Percentiles rank a stretch among this genome's conserved stretches.
Conservation (phyloP, 30 jellyfish, hydroid and myxozoan genomes). For the Rhopilema esculentum region DNA sequence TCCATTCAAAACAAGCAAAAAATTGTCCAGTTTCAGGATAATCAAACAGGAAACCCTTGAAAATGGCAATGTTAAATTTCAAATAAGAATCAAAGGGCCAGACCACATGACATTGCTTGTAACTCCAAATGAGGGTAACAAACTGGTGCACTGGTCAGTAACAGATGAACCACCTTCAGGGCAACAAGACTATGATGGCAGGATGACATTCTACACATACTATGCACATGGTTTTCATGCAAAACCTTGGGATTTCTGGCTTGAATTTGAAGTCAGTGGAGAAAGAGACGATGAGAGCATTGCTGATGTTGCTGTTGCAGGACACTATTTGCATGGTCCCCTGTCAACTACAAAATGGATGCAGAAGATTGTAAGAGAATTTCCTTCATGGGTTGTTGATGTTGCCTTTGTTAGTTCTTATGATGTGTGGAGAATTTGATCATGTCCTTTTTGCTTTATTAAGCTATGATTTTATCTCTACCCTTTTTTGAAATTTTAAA, state of each 20-base stretch:
- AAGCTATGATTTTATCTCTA: background rate
- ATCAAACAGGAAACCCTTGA: constrained; percentile 24
- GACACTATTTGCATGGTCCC: constrained; percentile 88
- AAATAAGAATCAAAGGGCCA: constrained; percentile 75
- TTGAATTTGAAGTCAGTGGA: constrained; percentile 81
- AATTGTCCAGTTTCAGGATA: constrained; percentile 34
- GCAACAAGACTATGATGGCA: constrained; percentile 70
- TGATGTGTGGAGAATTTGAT: constrained; percentile 73
- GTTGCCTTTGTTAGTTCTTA: constrained; percentile 79
- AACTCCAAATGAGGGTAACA: constrained; percentile 60
- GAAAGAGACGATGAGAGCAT: constrained; percentile 29
- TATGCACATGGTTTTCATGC: constrained; percentile 86
- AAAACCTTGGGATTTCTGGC: constrained; percentile 94
- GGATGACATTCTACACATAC: constrained; percentile 60
- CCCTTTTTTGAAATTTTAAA: background rate
- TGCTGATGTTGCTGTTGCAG: constrained; percentile 85
- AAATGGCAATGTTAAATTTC: constrained; percentile 6
- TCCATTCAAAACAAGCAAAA: constrained; percentile 41
- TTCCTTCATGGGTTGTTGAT: constrained; percentile 90
- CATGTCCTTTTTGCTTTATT: background rate
- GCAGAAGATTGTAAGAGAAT: constrained; percentile 32
- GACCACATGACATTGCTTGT: constrained; percentile 80
- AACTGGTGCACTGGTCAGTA: constrained; percentile 79
- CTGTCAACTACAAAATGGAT: constrained; percentile 70
- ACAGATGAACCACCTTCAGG: constrained; percentile 67